Evolutionary conservation across 30 jellyfish, hydroid and myxozoan species (phyloP), one percentile per base, ranked within the genome.

Genomic region (Rhopilema esculentum): DNA sequence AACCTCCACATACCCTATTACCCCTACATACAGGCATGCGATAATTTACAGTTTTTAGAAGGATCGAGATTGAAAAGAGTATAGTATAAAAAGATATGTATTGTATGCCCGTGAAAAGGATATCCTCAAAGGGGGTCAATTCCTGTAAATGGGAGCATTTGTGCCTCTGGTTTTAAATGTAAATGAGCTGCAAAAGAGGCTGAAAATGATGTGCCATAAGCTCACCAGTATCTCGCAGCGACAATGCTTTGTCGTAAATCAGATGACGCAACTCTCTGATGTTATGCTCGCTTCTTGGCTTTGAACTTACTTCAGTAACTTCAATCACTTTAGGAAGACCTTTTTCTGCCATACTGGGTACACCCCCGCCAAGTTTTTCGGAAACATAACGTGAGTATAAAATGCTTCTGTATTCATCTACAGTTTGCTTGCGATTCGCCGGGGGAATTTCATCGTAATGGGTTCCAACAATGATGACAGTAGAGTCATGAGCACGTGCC

Each of bases 381-480:
- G 97, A 71, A 23, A 94, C 86, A 79, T 82, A 94, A 71, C 97
- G 97, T 21, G 32, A 52, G 64, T 30, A 25, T 29, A 94, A 89
- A 50, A 22, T 71, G 1, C 32, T 32, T 23, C 91, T 94, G 67
- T 77, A 83, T 32, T 24, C 31, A 17, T 86, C 96, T 16, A 86
- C 63, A n/a, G 22, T 17, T 68, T 71, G 83, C 29, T 16, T 21
- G 27, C 90, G 86, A 23, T 2, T 23, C 16, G 49, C 75, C 22
- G 90, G 28, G 1, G 66, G 75, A 4, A 89, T 24, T 53, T 94
- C 97, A 49, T 94, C 99, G 84, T 75, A 82, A 80, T 84, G 95
- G 26, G 99, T 94, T 8, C 99, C 99, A 19, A 94, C 97, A 68
- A 94, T 89, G 20, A 94, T 73, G 67, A 94, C 99, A 8, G 97